phyloP scores from a whole-genome alignment of 2,797 vertebrate genomes.

The Pipistrellus pygmaeus region DNA sequence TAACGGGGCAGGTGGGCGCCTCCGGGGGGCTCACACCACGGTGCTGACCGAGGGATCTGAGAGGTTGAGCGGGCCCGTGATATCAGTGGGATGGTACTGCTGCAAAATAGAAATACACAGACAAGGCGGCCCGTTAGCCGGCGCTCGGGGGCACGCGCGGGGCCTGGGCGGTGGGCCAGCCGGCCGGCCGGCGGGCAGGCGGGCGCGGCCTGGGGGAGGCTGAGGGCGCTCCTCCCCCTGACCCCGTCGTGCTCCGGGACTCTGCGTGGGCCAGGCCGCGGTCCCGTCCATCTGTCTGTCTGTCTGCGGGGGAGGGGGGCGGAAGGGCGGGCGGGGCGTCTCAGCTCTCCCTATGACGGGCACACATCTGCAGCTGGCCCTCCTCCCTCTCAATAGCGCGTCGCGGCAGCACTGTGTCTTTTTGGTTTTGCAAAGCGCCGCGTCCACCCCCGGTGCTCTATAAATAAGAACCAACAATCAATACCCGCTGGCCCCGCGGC shows the following conservation, averaged over 20 bases:
- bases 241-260: constrained; percentile 81
- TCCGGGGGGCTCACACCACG: constrained; percentile 94
- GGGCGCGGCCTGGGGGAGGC: constrained; percentile 79
- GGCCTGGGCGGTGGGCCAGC: constrained; percentile 79
- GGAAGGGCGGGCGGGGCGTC: constrained; percentile 83
- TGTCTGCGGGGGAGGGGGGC: constrained; percentile 82
- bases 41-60: constrained; percentile 99
- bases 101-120: constrained; percentile 94
- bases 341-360: constrained; percentile 86
- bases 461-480: constrained; percentile 86
- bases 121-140: constrained; percentile 81
- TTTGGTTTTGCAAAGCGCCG: constrained; percentile 86
- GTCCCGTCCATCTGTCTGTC: constrained; percentile 81
- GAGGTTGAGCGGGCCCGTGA: constrained; percentile 99
- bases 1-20: constrained; percentile 86
- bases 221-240: constrained; percentile 75
- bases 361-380: constrained; percentile 85
- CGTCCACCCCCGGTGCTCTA: constrained; percentile 86
- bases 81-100: constrained; percentile 99
- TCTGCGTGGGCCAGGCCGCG: constrained; percentile 83
- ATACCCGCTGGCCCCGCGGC: constrained; percentile 82
- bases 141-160: constrained; percentile 61
- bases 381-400: constrained; percentile 85
- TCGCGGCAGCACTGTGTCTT: constrained; percentile 86
- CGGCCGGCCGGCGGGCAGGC: constrained; percentile 48